Evolutionary conservation across 2,888 invertebrate genomes (phyloP).

Genomic region (Lacanobia oleracea): DNA sequence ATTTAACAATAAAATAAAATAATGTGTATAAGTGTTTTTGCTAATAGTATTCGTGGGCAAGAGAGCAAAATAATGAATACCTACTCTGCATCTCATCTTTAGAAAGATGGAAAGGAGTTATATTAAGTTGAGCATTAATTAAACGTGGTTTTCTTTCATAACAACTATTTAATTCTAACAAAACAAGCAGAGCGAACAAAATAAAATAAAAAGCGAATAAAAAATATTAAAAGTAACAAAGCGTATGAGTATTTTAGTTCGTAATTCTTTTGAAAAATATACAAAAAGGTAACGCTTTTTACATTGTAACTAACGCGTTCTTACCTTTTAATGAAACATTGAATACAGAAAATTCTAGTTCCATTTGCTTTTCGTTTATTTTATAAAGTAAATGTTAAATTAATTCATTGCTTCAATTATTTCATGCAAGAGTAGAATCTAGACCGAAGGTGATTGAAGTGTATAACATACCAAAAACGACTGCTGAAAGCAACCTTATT

Average conservation of each 20-base stretch:
- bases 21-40: no score
- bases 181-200: neutral
- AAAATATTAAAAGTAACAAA: constrained; percentile 29
- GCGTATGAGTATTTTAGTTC: constrained; percentile 16
- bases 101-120: no score
- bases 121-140: no score
- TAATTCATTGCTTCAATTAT: neutral
- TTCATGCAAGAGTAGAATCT: neutral
- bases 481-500: neutral
- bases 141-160: no score
- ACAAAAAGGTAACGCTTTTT: constrained; percentile 26
- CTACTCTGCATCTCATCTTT: no score
- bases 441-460: no score
- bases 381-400: neutral
- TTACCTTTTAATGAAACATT: constrained; percentile 32
- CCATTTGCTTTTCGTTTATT: constrained; percentile 16
- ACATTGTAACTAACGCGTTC: constrained; percentile 23
- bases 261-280: constrained; percentile 30
- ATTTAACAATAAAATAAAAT: no score
- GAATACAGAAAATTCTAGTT: constrained; percentile 21
- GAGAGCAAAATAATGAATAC: no score
- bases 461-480: no score
- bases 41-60: no score
- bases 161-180: neutral
- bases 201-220: constrained; percentile 13